A percentile compares a stretch with the other conserved stretches of the same genome.
Evolutionary conservation across 1,140 invertebrate species (phyloP).

Genomic region (Sogatella furcifera): DNA sequence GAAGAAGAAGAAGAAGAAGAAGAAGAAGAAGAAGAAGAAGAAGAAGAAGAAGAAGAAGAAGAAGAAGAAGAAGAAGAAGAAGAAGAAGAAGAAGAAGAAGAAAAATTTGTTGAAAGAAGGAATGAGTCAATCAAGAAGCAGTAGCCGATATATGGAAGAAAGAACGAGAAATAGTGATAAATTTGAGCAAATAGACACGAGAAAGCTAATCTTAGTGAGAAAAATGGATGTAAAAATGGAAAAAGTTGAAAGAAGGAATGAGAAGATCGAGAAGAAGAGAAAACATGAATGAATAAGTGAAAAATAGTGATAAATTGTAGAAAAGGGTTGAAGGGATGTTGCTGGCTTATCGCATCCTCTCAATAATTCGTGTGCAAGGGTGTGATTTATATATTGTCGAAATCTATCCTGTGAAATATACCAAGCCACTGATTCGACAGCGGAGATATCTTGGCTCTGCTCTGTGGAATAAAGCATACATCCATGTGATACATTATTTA

Average conservation of each 20-base stretch:
- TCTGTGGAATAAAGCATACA: background rate
- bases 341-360: background rate
- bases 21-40: background rate
- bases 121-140: too few relatives aligned
- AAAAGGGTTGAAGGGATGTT: background rate
- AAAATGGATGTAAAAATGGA: background rate
- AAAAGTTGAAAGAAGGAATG: background rate
- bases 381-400: background rate
- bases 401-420: background rate
- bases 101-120: background rate
- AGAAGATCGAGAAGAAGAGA: background rate
- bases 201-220: too few relatives aligned
- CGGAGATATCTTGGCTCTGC: background rate
- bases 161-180: too few relatives aligned
- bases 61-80: background rate
- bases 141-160: too few relatives aligned
- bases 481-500: background rate
- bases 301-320: too few relatives aligned
- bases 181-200: too few relatives aligned
- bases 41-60: background rate
- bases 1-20: background rate
- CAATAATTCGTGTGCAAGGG: background rate
- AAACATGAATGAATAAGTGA: background rate
- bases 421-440: background rate
- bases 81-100: conserved; percentile 6